Percentiles rank a stretch among this genome's conserved stretches.
Conservation (phyloP, 2,888 invertebrate species). For the Chrysodeixis includens region DNA sequence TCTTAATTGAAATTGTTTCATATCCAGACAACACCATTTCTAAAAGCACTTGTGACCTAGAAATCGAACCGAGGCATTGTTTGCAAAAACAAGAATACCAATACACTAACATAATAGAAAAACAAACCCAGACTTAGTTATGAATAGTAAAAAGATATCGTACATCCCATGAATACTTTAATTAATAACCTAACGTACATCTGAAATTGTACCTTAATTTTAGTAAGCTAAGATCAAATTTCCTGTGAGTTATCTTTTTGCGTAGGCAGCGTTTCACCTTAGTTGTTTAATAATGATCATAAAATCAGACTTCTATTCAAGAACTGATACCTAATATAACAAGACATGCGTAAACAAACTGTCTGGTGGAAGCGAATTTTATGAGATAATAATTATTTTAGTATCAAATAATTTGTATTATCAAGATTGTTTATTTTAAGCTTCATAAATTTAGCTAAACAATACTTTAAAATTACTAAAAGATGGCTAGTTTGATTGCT, state of each 20-base stretch:
- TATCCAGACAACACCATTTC: slow-evolving; percentile 1
- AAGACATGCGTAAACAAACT: slow-evolving; percentile 7
- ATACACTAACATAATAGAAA: neutral
- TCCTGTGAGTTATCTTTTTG: neutral
- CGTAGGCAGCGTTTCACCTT: slow-evolving; percentile 16
- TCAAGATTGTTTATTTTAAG: too few species aligned
- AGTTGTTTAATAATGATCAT: neutral
- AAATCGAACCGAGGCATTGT: neutral
- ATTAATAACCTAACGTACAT: neutral
- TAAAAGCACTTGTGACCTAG: slow-evolving; percentile 8
- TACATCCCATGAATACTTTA: neutral
- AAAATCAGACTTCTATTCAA: neutral
- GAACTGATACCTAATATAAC: neutral
- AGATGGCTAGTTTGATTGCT: neutral
- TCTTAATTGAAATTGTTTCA: neutral
- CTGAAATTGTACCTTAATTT: slow-evolving; percentile 9
- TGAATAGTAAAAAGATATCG: slow-evolving; percentile 19
- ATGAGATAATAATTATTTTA: neutral
- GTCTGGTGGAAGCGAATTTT: neutral
- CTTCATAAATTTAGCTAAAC: neutral
- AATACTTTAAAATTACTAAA: neutral
- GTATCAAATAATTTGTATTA: neutral
- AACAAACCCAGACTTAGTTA: slow-evolving; percentile 14
- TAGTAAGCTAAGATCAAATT: neutral
- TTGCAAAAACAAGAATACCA: neutral